Base-by-base conservation (phyloP, 2,888 invertebrate species). In the Barypeithes pellucidus region DNA sequence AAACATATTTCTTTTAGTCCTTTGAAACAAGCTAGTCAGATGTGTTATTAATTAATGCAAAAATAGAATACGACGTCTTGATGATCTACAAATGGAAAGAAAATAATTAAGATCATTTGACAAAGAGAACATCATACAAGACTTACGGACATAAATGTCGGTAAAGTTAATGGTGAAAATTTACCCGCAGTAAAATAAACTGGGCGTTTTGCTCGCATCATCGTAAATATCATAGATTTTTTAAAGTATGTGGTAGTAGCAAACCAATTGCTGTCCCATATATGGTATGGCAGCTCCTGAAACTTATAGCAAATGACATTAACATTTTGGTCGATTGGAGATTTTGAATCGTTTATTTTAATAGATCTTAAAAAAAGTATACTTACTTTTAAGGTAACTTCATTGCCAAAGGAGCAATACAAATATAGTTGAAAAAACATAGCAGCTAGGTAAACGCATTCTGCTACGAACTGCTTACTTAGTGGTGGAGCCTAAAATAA, bases 251-350 rank as follows among this genome's bases (percentile, higher is more conserved):
- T 75, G 47, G 82, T 79, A 20, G 79, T 75, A 0, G 78, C 75
- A 7, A 83, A 63, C 84, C 85, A 85, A 29, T 83, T 80, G 67
- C 82, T 79, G 61, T 82, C 79, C 82, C 84, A 85, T 20, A 85
- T 76, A 29, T 82, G 80, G 36, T 77, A 67, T 8, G 83, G 80
- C 39, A 85, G 77, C 69, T 82, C 79, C 47, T 78, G 76, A 8
- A 83, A 83, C 83, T 84, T 61, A 36, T 45, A 59, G 12, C 62
- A 9, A 45, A 66, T 33, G 22, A 66, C 50, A 29, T 18, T 12
- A 47, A 20, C 8, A 29, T 29, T 29, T 29, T 29, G 24, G 5
- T 29, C 7, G 29, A 29, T 9, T 2, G 7, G 29, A 29, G 9
- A 29, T 29, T 1, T 24, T 24, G 24, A 4, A 24, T 24, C 24